Base-by-base conservation (phyloP, 2,888 invertebrate genomes). In the Cosmopolites sordidus region DNA sequence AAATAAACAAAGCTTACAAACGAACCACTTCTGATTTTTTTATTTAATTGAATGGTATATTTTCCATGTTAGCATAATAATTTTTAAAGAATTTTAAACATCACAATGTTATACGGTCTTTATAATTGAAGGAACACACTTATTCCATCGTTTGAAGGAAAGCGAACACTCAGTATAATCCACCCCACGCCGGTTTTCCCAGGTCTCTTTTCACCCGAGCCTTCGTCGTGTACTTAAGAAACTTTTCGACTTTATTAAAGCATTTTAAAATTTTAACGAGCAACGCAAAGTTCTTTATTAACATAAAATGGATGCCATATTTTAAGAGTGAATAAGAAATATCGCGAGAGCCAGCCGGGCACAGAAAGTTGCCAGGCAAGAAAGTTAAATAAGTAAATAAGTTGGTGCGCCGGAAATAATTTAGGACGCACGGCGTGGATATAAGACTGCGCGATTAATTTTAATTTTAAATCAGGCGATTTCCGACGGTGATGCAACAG, bases 381-480 rank as follows among this genome's bases (percentile, higher is more conserved):
- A 62, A 67, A 67, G 67, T 68, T 68, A 66, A 67, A 68, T 67
- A 68, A 66, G 63, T 63, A 66, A 66, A 67, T 63, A 66, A 66
- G 65, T 66, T 64, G 59, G 60, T 62, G 51, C 58, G 60, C 60
- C 58, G 57, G 42, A 56, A 33, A 33, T 33, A 33, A 33, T 33
- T 33, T 33, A 40, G 40, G 40, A 40, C 15, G 2, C 17, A 16
- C n/a, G 33, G 33, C n/a, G 3, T 11, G 33, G 68, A 70, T 69
- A 69, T 69, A 69, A 68, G 66, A 64, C 62, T 62, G 48, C 59
- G 67, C 68, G 69, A 72, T 71, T 71, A 71, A 72, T 72, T 70
- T 70, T 69, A 71, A 72, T 71, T 72, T 71, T 69, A 69, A 69
- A 71, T 69, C 67, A 69, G 66, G 66, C 60, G 52, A 39, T 47